These are phyloP conservation scores for Suricata suricatta DNA, from an alignment of 2,113 vertebrate genomes.

Conservation along the genomic window DNA sequence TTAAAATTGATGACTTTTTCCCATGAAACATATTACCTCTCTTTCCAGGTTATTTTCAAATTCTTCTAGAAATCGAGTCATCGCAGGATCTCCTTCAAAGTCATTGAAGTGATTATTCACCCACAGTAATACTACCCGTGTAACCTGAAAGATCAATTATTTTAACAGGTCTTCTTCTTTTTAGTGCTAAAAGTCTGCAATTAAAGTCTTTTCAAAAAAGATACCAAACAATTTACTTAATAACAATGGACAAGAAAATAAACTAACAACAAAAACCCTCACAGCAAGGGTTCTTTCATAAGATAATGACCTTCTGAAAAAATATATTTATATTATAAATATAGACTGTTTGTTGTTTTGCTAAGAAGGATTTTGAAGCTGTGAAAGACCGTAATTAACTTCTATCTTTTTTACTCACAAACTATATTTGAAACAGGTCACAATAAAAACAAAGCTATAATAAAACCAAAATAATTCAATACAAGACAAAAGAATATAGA, in stretches of 20 bases:
- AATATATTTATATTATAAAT: background rate
- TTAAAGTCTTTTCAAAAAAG: background rate
- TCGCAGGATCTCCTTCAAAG: slow-evolving; percentile 97
- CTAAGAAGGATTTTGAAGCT: background rate
- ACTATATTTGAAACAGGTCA: background rate
- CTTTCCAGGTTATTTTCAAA: slow-evolving; percentile 99
- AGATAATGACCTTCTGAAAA: background rate
- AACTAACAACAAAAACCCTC: background rate
- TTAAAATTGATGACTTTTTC: background rate
- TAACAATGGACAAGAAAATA: background rate
- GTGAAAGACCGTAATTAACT: background rate
- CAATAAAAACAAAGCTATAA: background rate
- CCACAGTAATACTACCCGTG: slow-evolving; percentile 99
- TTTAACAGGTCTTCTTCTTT: background rate
- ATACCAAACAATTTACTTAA: background rate
- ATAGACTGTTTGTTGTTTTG: background rate
- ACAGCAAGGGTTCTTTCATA: background rate
- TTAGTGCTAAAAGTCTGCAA: background rate
- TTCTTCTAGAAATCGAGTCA: slow-evolving; percentile 98
- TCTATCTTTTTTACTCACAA: background rate
- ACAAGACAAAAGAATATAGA: background rate
- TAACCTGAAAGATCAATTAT: slow-evolving; percentile 90
- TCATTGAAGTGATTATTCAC: slow-evolving; percentile 99
- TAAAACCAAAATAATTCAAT: slow-evolving; percentile 22
- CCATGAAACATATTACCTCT: slow-evolving; percentile 87